Percentiles rank a stretch among this genome's conserved stretches.
Conservation (phyloP, 2,888 invertebrate genomes). For the Hyppa rectilinea region DNA sequence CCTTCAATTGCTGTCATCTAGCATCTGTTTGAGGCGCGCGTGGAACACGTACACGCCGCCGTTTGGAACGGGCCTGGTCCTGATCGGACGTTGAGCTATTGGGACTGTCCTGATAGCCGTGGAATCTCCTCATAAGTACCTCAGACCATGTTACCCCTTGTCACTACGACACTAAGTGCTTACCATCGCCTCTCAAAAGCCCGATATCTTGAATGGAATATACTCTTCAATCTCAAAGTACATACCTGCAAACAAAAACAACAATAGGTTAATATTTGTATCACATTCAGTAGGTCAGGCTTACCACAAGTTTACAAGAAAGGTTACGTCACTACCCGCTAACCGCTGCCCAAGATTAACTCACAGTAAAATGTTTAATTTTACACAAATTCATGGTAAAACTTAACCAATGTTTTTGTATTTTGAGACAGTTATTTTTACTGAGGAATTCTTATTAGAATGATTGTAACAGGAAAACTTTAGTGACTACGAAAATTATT, state of each 20-base stretch:
- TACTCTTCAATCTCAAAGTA: conserved; percentile 6
- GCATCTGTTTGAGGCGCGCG: no score
- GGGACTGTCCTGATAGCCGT: no score
- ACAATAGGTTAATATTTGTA: conserved; percentile 50
- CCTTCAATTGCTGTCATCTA: no score
- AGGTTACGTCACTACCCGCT: conserved; percentile 60
- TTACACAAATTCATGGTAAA: conserved; percentile 40
- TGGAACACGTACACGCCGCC: no score
- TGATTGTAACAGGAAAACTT: conserved; percentile 37
- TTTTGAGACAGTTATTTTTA: conserved; percentile 31
- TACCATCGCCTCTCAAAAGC: not conserved
- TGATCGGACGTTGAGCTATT: no score
- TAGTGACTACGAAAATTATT: not conserved
- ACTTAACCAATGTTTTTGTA: conserved; percentile 12
- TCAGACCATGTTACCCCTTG: no score
- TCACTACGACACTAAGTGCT: no score
- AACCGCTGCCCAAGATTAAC: conserved; percentile 43
- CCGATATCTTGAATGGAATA: not conserved
- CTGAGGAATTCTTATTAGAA: conserved; percentile 9
- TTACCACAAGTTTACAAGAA: conserved; percentile 56
- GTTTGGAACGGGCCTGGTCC: no score
- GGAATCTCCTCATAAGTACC: no score
- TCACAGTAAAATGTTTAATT: conserved; percentile 44
- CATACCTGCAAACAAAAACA: conserved; percentile 68
- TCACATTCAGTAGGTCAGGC: conserved; percentile 61